Base-by-base conservation (phyloP, 1,140 invertebrate species). In the Brachionus sp. region DNA sequence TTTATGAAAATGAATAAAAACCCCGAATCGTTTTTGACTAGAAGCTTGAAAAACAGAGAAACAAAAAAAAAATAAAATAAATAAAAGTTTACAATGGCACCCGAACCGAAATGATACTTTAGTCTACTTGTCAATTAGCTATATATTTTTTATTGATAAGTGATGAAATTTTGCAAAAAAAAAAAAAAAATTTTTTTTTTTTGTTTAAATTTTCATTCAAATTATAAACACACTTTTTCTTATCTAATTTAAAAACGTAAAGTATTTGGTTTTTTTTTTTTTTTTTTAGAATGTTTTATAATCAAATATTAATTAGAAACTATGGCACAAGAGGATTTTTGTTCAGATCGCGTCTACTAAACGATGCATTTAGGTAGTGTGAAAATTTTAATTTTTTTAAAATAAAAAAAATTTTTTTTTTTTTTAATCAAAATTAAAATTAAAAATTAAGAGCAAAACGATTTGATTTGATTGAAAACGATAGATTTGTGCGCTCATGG, bases 301-400 rank as follows among this genome's bases (percentile, higher is more conserved):
- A 66, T 33, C 64, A 66, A 66, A 66, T 66, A 66, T 66, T 66
- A 37, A 13, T 66, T 66, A 66, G 64, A 66, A 66, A 37, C 25
- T 33, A 66, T 66, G 64, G 64, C 33, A 33, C 33, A 12, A 66
- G 33, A 66, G 33, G 33, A 66, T n/a, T 66, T 29, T 70, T 70
- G 16, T 16, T 19, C 35, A 70, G 39, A 70, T 16, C 33, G n/a
- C 37, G 33, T 16, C 7, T 39, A 70, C 3, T 70, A 39, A 39
- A 37, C 66, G 13, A 70, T 19, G 16, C 66, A 10, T 70, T 70
- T 19, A 70, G 35, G 66, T 70, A 39, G 2, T 2, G 3, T 64
- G 4, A 29, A 9, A 64, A 12, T 64, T 25, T 39, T 39, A 64
- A 64, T 64, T 66, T n/a, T n/a, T n/a, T n/a, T n/a, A n/a, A n/a